Percentiles rank a stretch among this genome's conserved stretches.
phyloP scores from a whole-genome alignment of 2,888 invertebrate genomes.

The Branchipolynoe longqiensis region DNA sequence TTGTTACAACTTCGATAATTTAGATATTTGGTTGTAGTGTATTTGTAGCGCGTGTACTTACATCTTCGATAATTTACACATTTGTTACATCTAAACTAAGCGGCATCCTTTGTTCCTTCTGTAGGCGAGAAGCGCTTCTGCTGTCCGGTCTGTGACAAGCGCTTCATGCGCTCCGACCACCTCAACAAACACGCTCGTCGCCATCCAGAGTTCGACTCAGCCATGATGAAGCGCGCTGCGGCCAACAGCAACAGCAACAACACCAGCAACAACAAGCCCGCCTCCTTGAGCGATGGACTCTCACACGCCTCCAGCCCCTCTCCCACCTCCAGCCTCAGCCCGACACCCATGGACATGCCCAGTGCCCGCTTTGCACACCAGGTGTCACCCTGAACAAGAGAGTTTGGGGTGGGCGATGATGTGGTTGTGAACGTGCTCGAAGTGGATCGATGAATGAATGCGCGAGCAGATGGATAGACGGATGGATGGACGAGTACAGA shows the following conservation, averaged over 20 bases:
- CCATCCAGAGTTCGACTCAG: conserved; percentile 85
- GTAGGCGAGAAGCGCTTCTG: conserved; percentile 86
- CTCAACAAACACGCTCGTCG: conserved; percentile 86
- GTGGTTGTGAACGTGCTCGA: no score
- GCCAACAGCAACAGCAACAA: conserved; percentile 20
- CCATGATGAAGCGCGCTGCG: conserved; percentile 78
- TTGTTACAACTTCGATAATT: no score
- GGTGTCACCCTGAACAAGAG: conserved; percentile 13
- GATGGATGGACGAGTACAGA: no score
- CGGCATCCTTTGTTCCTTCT: conserved; percentile 58
- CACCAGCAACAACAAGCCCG: conserved; percentile 39
- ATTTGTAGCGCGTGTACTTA: no score
- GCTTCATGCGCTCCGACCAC: conserved; percentile 87
- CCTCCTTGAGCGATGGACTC: conserved; percentile 58
- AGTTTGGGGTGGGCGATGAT: no score
- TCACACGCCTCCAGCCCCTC: conserved; percentile 57
- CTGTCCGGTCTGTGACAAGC: conserved; percentile 86
- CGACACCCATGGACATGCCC: conserved; percentile 21
- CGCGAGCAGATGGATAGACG: no score
- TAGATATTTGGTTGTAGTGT: no score
- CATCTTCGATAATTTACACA: no score
- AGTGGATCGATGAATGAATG: no score
- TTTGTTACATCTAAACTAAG: no score
- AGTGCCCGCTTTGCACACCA: not conserved
- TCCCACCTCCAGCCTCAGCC: conserved; percentile 24